A percentile compares a stretch with the other conserved stretches of the same genome.
phyloP scores from a whole-genome alignment of 1,140 invertebrate genomes.

The Aphelinus atriplicis region DNA sequence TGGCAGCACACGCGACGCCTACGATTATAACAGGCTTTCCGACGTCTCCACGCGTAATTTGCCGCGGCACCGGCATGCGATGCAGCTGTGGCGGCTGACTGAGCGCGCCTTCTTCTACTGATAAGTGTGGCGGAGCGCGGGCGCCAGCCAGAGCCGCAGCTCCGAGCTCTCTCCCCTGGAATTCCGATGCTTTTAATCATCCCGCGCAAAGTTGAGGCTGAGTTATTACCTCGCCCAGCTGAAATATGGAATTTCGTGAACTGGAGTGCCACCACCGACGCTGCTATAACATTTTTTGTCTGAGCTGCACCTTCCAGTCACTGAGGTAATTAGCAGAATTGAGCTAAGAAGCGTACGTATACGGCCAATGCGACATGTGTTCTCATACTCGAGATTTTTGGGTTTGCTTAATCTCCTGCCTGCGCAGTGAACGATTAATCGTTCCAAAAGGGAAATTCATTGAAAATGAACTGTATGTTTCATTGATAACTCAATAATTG shows the following conservation, averaged over 20 bases:
- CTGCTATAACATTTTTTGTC: not conserved
- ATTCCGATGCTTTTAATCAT: conserved; percentile 22
- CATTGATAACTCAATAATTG: too few relatives aligned
- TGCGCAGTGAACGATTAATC: too few relatives aligned
- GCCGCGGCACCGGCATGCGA: not conserved
- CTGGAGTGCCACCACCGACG: not conserved
- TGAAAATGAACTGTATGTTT: too few relatives aligned
- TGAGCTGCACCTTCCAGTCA: not conserved
- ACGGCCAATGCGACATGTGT: too few relatives aligned
- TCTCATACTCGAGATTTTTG: too few relatives aligned
- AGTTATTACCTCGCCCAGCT: not conserved
- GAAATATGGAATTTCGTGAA: conserved; percentile 17
- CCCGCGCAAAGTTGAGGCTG: not conserved
- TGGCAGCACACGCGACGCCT: not conserved
- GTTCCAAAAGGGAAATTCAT: too few relatives aligned
- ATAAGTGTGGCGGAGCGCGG: not conserved
- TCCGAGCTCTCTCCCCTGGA: not conserved
- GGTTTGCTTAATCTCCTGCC: too few relatives aligned
- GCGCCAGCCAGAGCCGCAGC: too few relatives aligned
- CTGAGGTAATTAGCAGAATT: conserved; percentile 12
- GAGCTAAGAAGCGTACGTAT: not conserved
- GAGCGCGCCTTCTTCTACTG: conserved; percentile 8
- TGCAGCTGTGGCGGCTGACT: not conserved
- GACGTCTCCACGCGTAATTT: not conserved
- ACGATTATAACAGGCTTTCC: conserved; percentile 7